A percentile compares a stretch with the other conserved stretches of the same genome.
Conservation (phyloP, 2,113 vertebrate species). For the Chionodraco myersi region DNA sequence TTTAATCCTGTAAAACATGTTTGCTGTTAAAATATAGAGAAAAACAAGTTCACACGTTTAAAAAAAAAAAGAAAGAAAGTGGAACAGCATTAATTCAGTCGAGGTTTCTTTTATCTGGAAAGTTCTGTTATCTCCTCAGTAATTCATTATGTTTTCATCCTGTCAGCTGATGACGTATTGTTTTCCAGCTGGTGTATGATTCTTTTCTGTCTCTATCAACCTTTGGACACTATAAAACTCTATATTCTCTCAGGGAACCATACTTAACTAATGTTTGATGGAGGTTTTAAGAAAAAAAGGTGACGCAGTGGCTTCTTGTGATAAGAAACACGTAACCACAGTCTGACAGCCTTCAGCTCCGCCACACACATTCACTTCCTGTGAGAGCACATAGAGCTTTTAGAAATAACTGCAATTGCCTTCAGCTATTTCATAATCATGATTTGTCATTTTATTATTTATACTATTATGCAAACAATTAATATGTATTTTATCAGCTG, state of each 20-base stretch:
- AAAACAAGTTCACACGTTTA: not conserved
- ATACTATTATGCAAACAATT: not conserved
- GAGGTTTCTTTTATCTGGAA: conserved; percentile 49
- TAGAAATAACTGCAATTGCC: not conserved
- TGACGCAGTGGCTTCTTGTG: conserved; percentile 1
- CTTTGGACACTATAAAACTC: conserved; percentile 43
- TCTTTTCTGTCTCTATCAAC: conserved; percentile 25
- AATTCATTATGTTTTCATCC: conserved; percentile 50
- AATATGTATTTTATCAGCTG: not conserved
- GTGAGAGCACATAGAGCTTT: not conserved
- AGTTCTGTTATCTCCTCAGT: conserved; percentile 36
- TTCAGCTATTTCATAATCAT: conserved; percentile 1
- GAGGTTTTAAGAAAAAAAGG: conserved; percentile 26
- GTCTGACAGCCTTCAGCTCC: not conserved
- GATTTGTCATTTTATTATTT: not conserved
- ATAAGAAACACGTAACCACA: conserved; percentile 20
- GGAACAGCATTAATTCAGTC: conserved; percentile 32
- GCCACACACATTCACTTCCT: not conserved
- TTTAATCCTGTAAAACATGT: not conserved
- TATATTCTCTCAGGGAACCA: conserved; percentile 18
- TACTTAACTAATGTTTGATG: conserved; percentile 10
- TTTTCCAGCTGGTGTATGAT: conserved; percentile 19
- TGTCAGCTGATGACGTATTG: conserved; percentile 41
- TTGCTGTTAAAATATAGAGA: conserved; percentile 1
- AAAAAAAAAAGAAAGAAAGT: not conserved